Conservation (phyloP, 2,113 vertebrate genomes). For the Passer montanus region DNA sequence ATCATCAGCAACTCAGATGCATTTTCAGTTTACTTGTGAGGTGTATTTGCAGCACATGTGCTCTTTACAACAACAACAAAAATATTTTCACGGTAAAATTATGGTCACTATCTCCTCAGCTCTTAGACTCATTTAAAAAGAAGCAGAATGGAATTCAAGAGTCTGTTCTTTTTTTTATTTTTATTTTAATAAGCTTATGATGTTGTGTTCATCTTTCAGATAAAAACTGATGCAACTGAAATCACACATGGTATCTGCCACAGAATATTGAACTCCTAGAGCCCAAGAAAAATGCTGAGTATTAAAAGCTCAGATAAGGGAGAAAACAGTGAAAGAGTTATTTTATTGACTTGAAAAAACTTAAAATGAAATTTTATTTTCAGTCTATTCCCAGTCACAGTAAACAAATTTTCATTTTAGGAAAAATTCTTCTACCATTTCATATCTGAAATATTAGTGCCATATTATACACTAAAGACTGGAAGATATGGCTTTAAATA, state of each 20-base stretch:
- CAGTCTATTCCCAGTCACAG: conserved; percentile 50
- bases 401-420: conserved; percentile 43
- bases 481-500: conserved; percentile 77
- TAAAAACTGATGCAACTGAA: conserved; percentile 35
- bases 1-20: conserved; percentile 58
- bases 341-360: conserved; percentile 43
- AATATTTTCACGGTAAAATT: conserved; percentile 20
- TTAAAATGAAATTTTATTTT: conserved; percentile 37
- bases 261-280: conserved; percentile 53
- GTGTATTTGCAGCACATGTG: conserved; percentile 48
- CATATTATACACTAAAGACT: conserved; percentile 48
- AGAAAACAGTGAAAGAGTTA: conserved; percentile 49
- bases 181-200: neutral
- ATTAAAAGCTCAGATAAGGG: conserved; percentile 66
- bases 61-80: conserved; percentile 61
- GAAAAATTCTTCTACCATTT: conserved; percentile 41
- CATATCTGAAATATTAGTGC: conserved; percentile 34
- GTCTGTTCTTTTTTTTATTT: neutral
- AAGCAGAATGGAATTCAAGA: neutral
- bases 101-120: conserved; percentile 19
- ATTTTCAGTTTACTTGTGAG: conserved; percentile 61
- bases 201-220: neutral
- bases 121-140: conserved; percentile 27
- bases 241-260: neutral
- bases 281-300: conserved; percentile 49